Evolutionary conservation across 2,113 vertebrate species (phyloP), one percentile per base, ranked within the genome.

Genomic region (Epinephelus cyanopodus): DNA sequence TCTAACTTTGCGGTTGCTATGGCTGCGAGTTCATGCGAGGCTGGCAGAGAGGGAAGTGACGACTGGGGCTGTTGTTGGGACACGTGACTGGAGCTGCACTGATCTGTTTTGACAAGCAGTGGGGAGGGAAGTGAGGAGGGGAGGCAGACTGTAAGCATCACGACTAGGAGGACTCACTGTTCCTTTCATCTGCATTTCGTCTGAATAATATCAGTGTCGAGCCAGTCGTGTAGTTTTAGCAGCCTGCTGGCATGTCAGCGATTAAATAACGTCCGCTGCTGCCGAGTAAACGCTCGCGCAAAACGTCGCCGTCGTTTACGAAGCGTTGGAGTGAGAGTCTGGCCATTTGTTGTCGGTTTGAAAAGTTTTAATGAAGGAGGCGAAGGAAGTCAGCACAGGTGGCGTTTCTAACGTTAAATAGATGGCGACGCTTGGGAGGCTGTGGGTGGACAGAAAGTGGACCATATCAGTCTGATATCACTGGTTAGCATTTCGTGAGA

Each of bases 51-150:
- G 68, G 92, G 74, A 94, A 94, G 94, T 95, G 93, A 93, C 93
- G 92, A 69, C 27, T 25, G 57, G 64, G 70, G 82, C 91, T 93
- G 90, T 92, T 88, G 95, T 84, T 92, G 90, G 88, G 94, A 92
- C 94, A 94, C 93, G 95, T 96, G 94, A 95, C 81, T 71, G 64
- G 83, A 90, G 89, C 94, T 92, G 94, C 89, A 11, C 86, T 86
- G 93, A 93, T 89, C 90, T 84, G 94, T 95, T 96, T 97, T 95
- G 95, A 97, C 96, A 96, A 95, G 95, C 94, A 84, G 92, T 64
- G 71, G 84, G 86, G 85, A 83, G 87, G 84, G 81, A 83, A 84
- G 86, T 70, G 86, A 92, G 90, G 85, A 81, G 86, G 76, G 81
- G 79, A 89, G 91, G 87, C 86, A 86, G 90, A 82, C 92, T 83